phyloP scores from a whole-genome alignment of 1,140 invertebrate species.

The Aphaenogaster floridana region DNA sequence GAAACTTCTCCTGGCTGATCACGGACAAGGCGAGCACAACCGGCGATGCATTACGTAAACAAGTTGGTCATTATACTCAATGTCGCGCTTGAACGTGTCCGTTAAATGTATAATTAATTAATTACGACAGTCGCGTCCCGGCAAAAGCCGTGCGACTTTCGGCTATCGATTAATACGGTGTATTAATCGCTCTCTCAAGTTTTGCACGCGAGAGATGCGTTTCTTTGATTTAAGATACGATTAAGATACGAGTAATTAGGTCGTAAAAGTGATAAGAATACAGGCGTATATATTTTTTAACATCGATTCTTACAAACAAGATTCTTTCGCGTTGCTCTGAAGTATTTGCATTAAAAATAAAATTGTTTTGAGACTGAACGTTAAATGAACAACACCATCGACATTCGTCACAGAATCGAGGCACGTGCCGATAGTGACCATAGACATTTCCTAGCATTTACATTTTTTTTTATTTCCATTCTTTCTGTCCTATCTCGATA shows the following conservation, averaged over 20 bases:
- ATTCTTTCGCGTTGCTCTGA: neutral
- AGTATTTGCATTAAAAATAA: neutral
- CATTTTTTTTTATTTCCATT: neutral
- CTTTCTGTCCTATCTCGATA: neutral
- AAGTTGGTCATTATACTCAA: constrained; percentile 55
- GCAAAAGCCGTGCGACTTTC: neutral
- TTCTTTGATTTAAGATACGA: neutral
- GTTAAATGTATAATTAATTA: constrained; percentile 55
- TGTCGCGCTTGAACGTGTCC: constrained; percentile 12
- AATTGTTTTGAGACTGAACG: constrained; percentile 13
- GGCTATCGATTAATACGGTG: neutral
- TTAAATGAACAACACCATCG: neutral
- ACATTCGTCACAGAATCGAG: neutral
- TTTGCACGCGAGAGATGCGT: neutral
- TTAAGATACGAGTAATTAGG: neutral
- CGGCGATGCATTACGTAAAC: constrained; percentile 36
- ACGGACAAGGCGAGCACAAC: neutral
- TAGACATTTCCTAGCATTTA: neutral
- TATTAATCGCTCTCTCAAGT: neutral
- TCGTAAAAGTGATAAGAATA: neutral
- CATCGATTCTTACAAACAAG: neutral
- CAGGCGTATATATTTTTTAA: neutral
- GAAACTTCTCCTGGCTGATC: constrained; percentile 18
- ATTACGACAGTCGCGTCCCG: neutral
- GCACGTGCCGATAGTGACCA: neutral